These are phyloP conservation scores for Berghia stephanieae DNA, from an alignment of 1,140 invertebrate species.

Conservation along the genomic window DNA sequence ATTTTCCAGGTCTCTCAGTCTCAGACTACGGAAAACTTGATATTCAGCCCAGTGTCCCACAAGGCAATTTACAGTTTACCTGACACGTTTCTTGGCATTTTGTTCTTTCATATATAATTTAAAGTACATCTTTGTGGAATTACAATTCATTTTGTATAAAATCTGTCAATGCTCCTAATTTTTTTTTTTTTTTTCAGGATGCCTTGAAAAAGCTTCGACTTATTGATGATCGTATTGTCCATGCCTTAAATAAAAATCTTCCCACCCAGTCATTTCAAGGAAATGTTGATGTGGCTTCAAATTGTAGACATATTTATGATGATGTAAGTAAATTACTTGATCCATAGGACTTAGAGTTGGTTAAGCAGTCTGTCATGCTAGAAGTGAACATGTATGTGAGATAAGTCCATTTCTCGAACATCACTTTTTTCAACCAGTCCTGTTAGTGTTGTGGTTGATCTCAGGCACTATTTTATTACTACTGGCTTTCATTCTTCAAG, in stretches of 20 bases:
- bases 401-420: too few species aligned
- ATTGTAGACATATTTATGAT: slow-evolving; percentile 81
- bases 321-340: slow-evolving; percentile 71
- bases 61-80: too few species aligned
- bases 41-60: too few species aligned
- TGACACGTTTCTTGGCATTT: neutral
- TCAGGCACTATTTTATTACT: too few species aligned
- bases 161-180: neutral
- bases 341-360: neutral
- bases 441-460: too few species aligned
- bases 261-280: slow-evolving; percentile 87
- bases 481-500: too few species aligned
- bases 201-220: slow-evolving; percentile 83
- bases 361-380: too few species aligned
- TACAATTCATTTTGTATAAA: neutral
- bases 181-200: slow-evolving; percentile 72
- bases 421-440: too few species aligned
- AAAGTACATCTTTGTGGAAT: neutral
- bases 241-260: slow-evolving; percentile 84
- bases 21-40: too few species aligned
- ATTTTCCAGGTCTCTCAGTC: too few species aligned
- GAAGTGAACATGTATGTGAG: too few species aligned
- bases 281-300: slow-evolving; percentile 75
- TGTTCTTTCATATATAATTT: neutral
- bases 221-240: slow-evolving; percentile 89